phyloP scores from a whole-genome alignment of 2,888 invertebrate species.

The Nezara viridula region DNA sequence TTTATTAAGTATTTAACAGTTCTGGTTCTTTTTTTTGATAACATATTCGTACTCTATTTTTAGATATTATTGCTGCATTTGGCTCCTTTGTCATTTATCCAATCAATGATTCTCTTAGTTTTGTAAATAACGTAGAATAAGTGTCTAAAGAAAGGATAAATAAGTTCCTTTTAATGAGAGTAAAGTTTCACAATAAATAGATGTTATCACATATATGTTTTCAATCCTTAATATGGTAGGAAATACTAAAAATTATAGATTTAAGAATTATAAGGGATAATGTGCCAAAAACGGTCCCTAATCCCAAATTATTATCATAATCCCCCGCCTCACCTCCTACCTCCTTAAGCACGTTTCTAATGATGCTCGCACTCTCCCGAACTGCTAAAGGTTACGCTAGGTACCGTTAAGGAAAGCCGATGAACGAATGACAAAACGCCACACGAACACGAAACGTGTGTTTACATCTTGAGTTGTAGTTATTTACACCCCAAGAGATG shows the following conservation, averaged over 20 bases:
- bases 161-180: neutral
- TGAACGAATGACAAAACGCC: constrained; percentile 19
- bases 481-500: neutral
- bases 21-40: no score
- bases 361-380: neutral
- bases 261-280: neutral
- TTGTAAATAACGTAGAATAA: neutral
- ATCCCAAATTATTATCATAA: neutral
- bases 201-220: neutral
- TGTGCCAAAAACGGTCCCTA: neutral
- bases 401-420: constrained; percentile 20
- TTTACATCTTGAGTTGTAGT: constrained; percentile 16
- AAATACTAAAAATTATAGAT: neutral
- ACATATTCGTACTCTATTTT: no score
- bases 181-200: neutral
- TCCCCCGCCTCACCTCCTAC: neutral
- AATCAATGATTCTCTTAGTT: neutral
- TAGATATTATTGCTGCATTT: no score
- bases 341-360: neutral
- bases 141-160: neutral
- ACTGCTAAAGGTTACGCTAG: constrained; percentile 10
- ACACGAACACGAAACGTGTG: constrained; percentile 22
- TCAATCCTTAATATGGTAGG: neutral
- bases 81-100: no score
- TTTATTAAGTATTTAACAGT: no score